phyloP scores from a whole-genome alignment of 2,888 invertebrate genomes.

The Ommatoiulus sabulosus region DNA sequence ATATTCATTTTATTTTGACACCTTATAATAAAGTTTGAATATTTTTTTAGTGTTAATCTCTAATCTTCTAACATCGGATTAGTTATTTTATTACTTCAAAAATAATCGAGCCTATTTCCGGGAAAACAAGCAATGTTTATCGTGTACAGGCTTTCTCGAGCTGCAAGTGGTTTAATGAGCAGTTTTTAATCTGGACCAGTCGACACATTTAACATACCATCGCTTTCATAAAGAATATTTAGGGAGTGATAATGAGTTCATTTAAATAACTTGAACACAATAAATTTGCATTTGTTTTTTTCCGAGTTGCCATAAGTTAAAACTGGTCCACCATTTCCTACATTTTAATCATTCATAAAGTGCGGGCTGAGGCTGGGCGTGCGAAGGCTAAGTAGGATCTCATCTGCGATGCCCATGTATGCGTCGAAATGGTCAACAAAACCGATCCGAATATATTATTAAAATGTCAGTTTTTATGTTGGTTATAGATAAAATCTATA shows the following conservation, averaged over 20 bases:
- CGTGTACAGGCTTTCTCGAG: neutral
- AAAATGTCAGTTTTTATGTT: neutral
- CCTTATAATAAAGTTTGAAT: neutral
- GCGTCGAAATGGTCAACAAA: neutral
- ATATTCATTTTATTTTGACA: neutral
- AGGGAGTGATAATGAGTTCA: slow-evolving; percentile 39
- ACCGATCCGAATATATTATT: neutral
- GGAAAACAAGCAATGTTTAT: neutral
- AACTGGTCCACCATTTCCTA: slow-evolving; percentile 9
- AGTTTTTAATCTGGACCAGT: neutral
- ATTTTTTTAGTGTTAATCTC: neutral
- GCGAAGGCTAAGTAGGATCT: neutral
- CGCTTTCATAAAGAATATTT: slow-evolving; percentile 21
- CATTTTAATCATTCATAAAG: slow-evolving; percentile 7
- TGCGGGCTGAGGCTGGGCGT: slow-evolving; percentile 6
- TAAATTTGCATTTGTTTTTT: slow-evolving; percentile 38
- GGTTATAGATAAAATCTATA: slow-evolving; percentile 12
- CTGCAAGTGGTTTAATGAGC: neutral
- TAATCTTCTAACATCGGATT: neutral
- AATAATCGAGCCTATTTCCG: neutral
- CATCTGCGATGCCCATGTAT: neutral
- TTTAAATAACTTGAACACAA: slow-evolving; percentile 13
- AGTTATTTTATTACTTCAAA: neutral
- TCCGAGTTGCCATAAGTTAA: neutral
- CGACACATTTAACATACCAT: neutral